A percentile compares a stretch with the other conserved stretches of the same genome.
phyloP scores from a whole-genome alignment of 2,888 invertebrate species.

The Protodeltote pygarga region DNA sequence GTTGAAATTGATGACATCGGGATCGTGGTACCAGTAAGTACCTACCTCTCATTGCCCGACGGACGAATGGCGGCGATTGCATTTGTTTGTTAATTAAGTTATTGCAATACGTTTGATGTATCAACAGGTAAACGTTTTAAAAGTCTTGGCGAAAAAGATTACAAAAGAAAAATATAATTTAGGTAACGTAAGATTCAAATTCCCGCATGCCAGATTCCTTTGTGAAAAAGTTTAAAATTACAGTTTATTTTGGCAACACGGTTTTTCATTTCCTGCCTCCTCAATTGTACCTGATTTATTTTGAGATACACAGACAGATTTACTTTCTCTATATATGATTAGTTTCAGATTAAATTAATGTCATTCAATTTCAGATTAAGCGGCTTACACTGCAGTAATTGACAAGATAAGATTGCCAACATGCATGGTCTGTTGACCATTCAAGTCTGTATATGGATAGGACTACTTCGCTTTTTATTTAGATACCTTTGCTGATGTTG shows the following conservation, averaged over 20 bases:
- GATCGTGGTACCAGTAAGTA: conserved; percentile 37
- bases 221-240: conserved; percentile 8
- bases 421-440: background rate
- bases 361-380: background rate
- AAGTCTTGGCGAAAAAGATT: conserved; percentile 25
- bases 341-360: background rate
- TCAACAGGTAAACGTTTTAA: conserved; percentile 23
- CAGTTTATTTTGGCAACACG: conserved; percentile 1
- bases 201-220: too few species aligned
- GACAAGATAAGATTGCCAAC: background rate
- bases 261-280: conserved; percentile 12
- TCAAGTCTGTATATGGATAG: too few species aligned
- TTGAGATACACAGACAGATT: conserved; percentile 1
- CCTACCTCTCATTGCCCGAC: conserved; percentile 36
- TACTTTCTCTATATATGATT: conserved; percentile 11
- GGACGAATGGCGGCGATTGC: conserved; percentile 38
- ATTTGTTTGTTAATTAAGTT: conserved; percentile 47
- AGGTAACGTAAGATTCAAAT: too few species aligned
- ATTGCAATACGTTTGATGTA: conserved; percentile 40
- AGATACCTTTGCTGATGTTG: too few species aligned
- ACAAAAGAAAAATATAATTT: background rate
- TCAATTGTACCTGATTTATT: conserved; percentile 1
- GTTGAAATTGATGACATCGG: conserved; percentile 12
- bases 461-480: too few species aligned
- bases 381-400: background rate